Evolutionary conservation across 2,888 invertebrate species (phyloP).

Genomic region (Drosophila bunnanda): DNA sequence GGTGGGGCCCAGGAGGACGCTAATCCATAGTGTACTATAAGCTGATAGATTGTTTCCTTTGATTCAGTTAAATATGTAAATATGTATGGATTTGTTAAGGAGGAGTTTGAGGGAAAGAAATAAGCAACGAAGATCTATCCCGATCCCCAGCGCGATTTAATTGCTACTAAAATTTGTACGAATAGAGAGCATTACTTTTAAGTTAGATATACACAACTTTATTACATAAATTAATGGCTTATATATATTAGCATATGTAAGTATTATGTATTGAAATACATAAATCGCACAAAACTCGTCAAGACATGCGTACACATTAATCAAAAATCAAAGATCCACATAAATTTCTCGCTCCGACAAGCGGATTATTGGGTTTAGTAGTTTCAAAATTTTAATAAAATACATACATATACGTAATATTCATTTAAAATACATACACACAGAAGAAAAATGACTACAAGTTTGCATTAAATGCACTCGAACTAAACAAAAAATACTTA

Average conservation of each 20-base stretch:
- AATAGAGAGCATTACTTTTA: constrained; percentile 23
- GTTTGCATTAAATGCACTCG: constrained; percentile 79
- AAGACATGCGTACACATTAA: constrained; percentile 38
- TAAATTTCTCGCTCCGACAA: constrained; percentile 36
- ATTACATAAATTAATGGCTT: constrained; percentile 77
- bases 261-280: constrained; percentile 70
- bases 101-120: background rate
- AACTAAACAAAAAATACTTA: constrained; percentile 72
- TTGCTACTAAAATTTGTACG: constrained; percentile 12
- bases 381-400: constrained; percentile 33
- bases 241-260: constrained; percentile 46
- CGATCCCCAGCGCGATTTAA: constrained; percentile 3
- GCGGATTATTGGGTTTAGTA: constrained; percentile 40
- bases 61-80: constrained; percentile 15
- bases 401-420: constrained; percentile 40
- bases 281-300: constrained; percentile 62
- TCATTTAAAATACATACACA: constrained; percentile 52
- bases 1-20: constrained; percentile 62
- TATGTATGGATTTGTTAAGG: background rate
- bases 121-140: background rate
- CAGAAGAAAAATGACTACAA: constrained; percentile 71
- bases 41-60: background rate
- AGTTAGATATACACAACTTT: constrained; percentile 74
- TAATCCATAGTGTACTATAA: constrained; percentile 21
- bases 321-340: constrained; percentile 46